phyloP scores from a whole-genome alignment of 2,113 vertebrate genomes.

The Gobio gobio region DNA sequence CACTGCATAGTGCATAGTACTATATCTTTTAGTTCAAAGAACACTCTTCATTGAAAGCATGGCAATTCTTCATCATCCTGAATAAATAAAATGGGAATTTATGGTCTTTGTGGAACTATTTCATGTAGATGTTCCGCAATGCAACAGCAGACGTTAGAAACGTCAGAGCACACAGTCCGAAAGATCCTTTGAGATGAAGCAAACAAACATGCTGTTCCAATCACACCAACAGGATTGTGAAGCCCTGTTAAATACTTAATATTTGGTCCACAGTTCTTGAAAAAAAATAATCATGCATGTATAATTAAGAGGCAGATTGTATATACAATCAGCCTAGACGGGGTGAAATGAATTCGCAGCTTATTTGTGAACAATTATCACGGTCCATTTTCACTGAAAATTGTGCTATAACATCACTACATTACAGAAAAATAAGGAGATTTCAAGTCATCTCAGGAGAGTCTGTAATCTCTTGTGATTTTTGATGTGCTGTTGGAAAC shows the following conservation, averaged over 20 bases:
- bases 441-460: conserved; percentile 68
- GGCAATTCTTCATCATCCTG: background rate
- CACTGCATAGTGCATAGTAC: background rate
- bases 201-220: background rate
- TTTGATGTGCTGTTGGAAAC: background rate
- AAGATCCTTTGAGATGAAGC: background rate
- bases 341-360: background rate
- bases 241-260: background rate
- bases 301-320: background rate
- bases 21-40: background rate
- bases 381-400: background rate
- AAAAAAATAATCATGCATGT: conserved; percentile 21
- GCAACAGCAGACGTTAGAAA: background rate
- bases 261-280: conserved; percentile 16
- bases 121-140: background rate
- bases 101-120: background rate
- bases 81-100: background rate
- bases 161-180: background rate
- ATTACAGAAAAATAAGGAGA: conserved; percentile 9
- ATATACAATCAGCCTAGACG: background rate
- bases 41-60: background rate
- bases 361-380: background rate
- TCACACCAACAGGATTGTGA: conserved; percentile 14
- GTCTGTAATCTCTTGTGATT: background rate
- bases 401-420: background rate